Conservation (phyloP, 2,888 invertebrate species). For the Psococerastis gibbosa region DNA sequence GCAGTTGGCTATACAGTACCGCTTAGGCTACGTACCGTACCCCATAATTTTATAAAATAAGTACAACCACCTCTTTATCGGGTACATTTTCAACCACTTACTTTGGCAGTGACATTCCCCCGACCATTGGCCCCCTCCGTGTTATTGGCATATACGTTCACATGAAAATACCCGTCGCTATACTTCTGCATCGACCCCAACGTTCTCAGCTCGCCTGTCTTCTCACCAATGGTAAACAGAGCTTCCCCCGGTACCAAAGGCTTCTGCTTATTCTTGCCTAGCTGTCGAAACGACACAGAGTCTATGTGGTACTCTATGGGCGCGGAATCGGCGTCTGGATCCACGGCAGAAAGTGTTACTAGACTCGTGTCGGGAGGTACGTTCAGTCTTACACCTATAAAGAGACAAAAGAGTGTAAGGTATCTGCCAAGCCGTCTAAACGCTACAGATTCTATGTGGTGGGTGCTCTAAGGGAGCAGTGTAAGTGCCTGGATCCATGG, state of each 20-base stretch:
- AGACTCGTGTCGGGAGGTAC: slow-evolving; percentile 53
- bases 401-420: too few species aligned
- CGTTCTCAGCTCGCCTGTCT: slow-evolving; percentile 52
- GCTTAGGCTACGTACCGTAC: too few species aligned
- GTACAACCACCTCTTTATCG: too few species aligned
- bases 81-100: slow-evolving; percentile 21
- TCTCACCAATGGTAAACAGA: slow-evolving; percentile 41
- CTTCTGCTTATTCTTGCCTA: slow-evolving; percentile 19
- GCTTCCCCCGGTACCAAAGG: slow-evolving; percentile 20
- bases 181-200: slow-evolving; percentile 43
- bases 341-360: slow-evolving; percentile 43
- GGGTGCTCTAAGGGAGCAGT: too few species aligned
- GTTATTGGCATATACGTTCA: slow-evolving; percentile 22
- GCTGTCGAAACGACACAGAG: slow-evolving; percentile 35
- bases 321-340: slow-evolving; percentile 44
- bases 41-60: too few species aligned
- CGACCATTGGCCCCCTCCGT: slow-evolving; percentile 20
- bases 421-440: too few species aligned
- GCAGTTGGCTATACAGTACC: too few species aligned
- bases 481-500: too few species aligned
- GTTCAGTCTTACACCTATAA: slow-evolving; percentile 43
- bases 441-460: too few species aligned
- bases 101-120: slow-evolving; percentile 27
- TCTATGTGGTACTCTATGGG: slow-evolving; percentile 42
- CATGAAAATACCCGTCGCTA: slow-evolving; percentile 41